These are phyloP conservation scores for Myotis brandtii DNA, from an alignment of 2,113 vertebrate genomes.

Conservation along the genomic window DNA sequence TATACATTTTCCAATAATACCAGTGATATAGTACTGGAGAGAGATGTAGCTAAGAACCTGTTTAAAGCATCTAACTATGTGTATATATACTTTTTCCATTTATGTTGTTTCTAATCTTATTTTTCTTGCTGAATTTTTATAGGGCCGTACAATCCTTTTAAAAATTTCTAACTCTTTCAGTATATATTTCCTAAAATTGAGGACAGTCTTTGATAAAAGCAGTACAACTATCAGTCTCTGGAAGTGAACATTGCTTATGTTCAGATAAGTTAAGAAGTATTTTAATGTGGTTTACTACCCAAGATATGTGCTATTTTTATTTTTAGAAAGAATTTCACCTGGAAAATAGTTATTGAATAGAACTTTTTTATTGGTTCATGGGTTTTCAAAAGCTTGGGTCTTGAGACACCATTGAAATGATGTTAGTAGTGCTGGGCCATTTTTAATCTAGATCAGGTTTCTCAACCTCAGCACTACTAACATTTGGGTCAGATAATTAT, in stretches of 20 bases:
- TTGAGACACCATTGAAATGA: background rate
- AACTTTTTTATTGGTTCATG: background rate
- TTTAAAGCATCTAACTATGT: background rate
- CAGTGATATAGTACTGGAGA: background rate
- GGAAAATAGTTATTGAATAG: background rate
- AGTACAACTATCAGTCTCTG: background rate
- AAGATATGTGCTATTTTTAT: background rate
- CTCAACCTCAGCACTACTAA: background rate
- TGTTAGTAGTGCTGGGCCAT: background rate
- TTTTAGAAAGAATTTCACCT: background rate
- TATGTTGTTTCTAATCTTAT: background rate
- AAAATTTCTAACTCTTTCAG: background rate
- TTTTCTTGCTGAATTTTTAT: background rate
- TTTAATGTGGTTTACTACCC: background rate
- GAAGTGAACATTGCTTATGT: background rate
- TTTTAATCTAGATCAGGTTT: background rate
- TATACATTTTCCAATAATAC: background rate
- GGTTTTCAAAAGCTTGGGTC: background rate
- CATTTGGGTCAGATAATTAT: background rate
- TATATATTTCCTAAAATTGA: background rate
- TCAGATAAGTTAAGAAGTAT: background rate
- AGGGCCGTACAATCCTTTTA: background rate
- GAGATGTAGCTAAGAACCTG: background rate
- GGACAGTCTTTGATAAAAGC: background rate
- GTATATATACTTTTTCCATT: background rate